Evolutionary conservation across 2,888 invertebrate species (phyloP), one percentile per base, ranked within the genome.

Genomic region (Hirtodrosophila alboralis): DNA sequence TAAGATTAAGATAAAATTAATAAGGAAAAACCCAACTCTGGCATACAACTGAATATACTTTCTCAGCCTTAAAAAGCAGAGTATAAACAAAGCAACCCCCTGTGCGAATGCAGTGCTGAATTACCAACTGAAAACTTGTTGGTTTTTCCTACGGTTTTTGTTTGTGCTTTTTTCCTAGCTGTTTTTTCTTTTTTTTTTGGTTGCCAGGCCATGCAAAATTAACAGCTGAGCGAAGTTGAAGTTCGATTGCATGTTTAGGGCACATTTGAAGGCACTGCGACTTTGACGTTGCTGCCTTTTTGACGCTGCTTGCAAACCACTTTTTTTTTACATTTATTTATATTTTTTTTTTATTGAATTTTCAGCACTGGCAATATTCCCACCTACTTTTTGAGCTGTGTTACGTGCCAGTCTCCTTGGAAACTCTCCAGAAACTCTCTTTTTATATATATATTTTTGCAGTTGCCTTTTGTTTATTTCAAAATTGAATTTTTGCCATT

Each of bases 401-500:
- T 43, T 49, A 56, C 76, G 57, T 66, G 66, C 48, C 47, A 58
- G 27, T 68, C 36, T 37, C 31, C 26, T 53, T 18, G 53, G 43
- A n/a, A n/a, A n/a, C n/a, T n/a, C n/a, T n/a, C 31, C 26, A 13
- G 8, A 27, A 43, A 37, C 37, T 41, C 27, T 10, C n/a, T n/a
- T n/a, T n/a, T n/a, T n/a, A n/a, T n/a, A n/a, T n/a, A n/a, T n/a
- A n/a, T n/a, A n/a, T 37, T 33, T 27, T 31, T 31, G 33, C 52
- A 43, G 36, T 58, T 61, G 71, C 62, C 75, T 75, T 73, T 83
- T 84, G 84, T 83, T 83, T 85, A 67, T 77, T 69, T 73, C 65
- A 63, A 84, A 84, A 84, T 84, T 86, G 73, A 80, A 77, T 86
- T 77, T 80, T 77, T 31, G 47, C 51, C 53, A 76, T 64, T 76